Base-by-base conservation (phyloP, 2,797 vertebrate species). In the Neosilurus mollespiculum region DNA sequence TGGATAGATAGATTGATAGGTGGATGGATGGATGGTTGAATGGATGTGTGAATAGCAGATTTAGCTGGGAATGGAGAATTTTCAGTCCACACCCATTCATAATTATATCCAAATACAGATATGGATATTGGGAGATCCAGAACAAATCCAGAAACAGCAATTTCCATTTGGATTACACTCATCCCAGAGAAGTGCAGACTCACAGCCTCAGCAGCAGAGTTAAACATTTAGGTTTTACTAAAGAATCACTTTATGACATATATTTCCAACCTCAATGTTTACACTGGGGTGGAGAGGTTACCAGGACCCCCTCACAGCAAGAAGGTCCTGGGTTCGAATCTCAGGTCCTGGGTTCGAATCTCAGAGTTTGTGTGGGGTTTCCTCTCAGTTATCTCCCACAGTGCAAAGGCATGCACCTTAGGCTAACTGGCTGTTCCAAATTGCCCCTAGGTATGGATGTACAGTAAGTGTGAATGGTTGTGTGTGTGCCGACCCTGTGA, bases 201-300 rank as follows among this genome's bases (percentile, higher is more conserved):
- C 30, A 0, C 4, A 20, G 9, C 12, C n/a, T 59, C 30, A 61
- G 43, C 30, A 43, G 22, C 75, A 58, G 26, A 59, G 34, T 20
- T 18, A 0, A 78, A 24, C 6, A 64, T 24, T 64, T 24, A 18
- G 24, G 34, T 34, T 56, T 56, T 20, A 62, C 14, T 12, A 59
- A 15, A 43, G 54, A 12, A 69, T 84, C 56, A 71, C 71, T 34
- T 4, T 81, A 59, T 58, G 66, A 58, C 54, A 72, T 53, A 72
- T 84, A 26, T 65, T 26, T 43, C 53, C 20, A 37, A 51, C 24
- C 18, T 82, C 18, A n/a, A 8, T 58, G 53, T 69, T 77, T 83
- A 73, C 56, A 65, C 43, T 43, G 43, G 4, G 43, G 43, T 43
- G 43, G 3, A 43, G 8, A 5, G 43, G 43, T 43, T 43, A 43